Base-by-base conservation (phyloP, 2,888 invertebrate species). In the Tachina lurida region DNA sequence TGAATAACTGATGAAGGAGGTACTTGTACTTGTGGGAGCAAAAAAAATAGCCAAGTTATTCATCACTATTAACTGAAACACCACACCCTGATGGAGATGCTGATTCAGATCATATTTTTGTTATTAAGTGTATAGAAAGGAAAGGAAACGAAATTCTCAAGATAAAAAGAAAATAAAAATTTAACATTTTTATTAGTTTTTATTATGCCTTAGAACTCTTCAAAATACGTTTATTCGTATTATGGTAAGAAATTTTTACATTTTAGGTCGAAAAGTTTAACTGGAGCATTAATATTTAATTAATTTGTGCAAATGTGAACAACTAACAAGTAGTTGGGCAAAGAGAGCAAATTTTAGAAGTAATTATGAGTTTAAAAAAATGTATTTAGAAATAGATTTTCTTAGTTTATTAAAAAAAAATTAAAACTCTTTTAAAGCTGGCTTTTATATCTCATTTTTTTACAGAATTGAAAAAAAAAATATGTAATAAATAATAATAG, bases 211-310 rank as follows among this genome's bases (percentile, higher is more conserved):
- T 54, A 13, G n/a, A 45, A 54, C 31, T 58, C 39, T 19, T 54
- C 13, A 58, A 77, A 68, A 70, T 43, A 45, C n/a, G n/a, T n/a
- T n/a, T 73, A 13, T 49, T 65, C 49, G 41, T 8, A 8, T 60
- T 60, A 13, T 58, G 13, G 12, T 10, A 60, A 67, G 5, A 60
- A 67, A 67, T 31, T 39, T 47, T 47, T 7, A 52, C 13, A 19
- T 75, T 81, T 75, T 70, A 68, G 67, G 71, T 67, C 71, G 54
- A 73, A 54, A 47, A 78, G 47, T 74, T 67, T 78, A 62, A 74
- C 45, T 78, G 41, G 54, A 73, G 77, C 83, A 52, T 77, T 73
- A 83, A 73, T 78, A 22, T 67, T 78, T 77, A 84, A 84, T 78
- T 67, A 84, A 60, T 68, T 84, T 62, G 4, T 39, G 43, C 15